phyloP scores from a whole-genome alignment of 1,140 invertebrate genomes.

The Babylonia areolata region DNA sequence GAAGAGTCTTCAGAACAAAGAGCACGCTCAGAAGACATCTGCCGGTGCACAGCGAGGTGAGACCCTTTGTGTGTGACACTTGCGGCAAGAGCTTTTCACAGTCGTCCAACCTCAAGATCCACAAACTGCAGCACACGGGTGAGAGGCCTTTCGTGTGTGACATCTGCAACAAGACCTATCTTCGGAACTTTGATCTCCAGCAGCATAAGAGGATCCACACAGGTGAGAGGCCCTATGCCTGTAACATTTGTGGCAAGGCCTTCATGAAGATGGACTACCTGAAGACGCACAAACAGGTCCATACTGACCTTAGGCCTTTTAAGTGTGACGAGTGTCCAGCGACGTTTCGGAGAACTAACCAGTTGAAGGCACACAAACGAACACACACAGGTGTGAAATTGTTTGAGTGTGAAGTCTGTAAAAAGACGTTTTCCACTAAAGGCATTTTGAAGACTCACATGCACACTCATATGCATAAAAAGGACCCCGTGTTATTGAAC shows the following conservation, averaged over 20 bases:
- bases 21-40: not conserved
- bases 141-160: not conserved
- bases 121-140: not conserved
- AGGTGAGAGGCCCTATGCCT: not conserved
- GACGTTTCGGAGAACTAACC: not conserved
- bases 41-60: not conserved
- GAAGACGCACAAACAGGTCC: not conserved
- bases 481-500: not conserved
- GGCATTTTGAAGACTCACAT: not conserved
- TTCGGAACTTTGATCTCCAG: not conserved
- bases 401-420: not conserved
- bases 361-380: not conserved
- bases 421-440: not conserved
- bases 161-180: not conserved
- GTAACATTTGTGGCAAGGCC: not conserved
- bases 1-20: not conserved
- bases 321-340: not conserved
- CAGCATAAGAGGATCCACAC: constrained; percentile 2
- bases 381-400: not conserved
- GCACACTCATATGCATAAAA: not conserved
- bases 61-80: not conserved
- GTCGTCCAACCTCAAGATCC: not conserved
- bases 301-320: not conserved
- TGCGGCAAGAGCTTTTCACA: not conserved
- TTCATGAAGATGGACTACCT: not conserved